Conservation (phyloP, 2,888 invertebrate species). For the Pediacus dermestoides region DNA sequence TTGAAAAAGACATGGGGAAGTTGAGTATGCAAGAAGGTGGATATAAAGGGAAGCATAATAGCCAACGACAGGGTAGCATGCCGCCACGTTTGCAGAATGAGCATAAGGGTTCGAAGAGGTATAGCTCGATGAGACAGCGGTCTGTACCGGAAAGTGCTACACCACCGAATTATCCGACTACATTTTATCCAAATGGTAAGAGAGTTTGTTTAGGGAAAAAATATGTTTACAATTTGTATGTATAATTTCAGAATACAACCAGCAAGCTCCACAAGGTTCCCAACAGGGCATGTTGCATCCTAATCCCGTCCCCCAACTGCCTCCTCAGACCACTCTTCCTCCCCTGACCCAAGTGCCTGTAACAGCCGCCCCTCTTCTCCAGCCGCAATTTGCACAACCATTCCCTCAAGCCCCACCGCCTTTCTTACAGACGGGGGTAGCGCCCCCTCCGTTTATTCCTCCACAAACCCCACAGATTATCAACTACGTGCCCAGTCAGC, state of each 20-base stretch:
- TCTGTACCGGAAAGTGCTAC: slow-evolving; percentile 55
- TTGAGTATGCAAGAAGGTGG: slow-evolving; percentile 39
- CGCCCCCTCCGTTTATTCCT: slow-evolving; percentile 37
- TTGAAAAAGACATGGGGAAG: slow-evolving; percentile 42
- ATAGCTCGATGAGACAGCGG: slow-evolving; percentile 55
- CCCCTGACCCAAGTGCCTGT: slow-evolving; percentile 38
- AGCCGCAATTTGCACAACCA: slow-evolving; percentile 34
- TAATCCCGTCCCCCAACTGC: slow-evolving; percentile 25
- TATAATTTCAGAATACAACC: slow-evolving; percentile 42
- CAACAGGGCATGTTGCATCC: slow-evolving; percentile 29
- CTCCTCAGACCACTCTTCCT: slow-evolving; percentile 28
- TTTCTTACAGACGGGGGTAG: slow-evolving; percentile 37
- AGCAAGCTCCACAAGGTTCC: slow-evolving; percentile 29
- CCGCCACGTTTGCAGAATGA: slow-evolving; percentile 46
- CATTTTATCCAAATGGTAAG: slow-evolving; percentile 41
- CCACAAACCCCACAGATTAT: slow-evolving; percentile 40
- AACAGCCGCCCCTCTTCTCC: slow-evolving; percentile 30
- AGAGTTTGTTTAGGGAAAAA: no score
- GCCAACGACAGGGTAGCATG: slow-evolving; percentile 43
- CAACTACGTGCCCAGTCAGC: slow-evolving; percentile 45
- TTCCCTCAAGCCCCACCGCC: slow-evolving; percentile 42
- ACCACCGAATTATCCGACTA: slow-evolving; percentile 37
- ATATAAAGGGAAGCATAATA: slow-evolving; percentile 24
- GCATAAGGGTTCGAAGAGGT: slow-evolving; percentile 56
- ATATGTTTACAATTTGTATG: no score